A percentile compares a stretch with the other conserved stretches of the same genome.
Conservation (phyloP, 2,888 invertebrate species). For the Pachliopta kotzebuea region DNA sequence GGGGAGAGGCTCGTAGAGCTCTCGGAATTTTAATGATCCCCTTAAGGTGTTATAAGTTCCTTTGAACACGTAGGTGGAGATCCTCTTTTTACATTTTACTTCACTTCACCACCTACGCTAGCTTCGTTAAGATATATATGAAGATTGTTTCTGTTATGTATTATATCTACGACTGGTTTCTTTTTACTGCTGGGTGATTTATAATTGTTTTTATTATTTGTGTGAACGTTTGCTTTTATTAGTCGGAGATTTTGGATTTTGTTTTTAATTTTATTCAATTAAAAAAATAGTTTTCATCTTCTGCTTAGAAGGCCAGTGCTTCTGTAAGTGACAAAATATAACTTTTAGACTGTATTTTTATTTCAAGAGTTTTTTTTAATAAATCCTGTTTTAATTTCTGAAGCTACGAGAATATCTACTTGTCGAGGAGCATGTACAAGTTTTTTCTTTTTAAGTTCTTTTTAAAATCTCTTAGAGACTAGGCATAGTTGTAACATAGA, state of each 20-base stretch:
- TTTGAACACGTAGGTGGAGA: slow-evolving; percentile 3
- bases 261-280: no score
- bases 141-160: neutral
- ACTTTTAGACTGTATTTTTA: no score
- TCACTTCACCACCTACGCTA: neutral
- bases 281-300: no score
- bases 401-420: neutral
- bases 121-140: neutral
- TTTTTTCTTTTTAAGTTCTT: neutral
- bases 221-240: no score
- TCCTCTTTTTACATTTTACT: neutral
- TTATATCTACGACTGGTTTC: neutral
- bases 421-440: neutral
- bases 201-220: neutral
- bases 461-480: neutral
- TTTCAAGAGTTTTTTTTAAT: no score
- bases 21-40: slow-evolving; percentile 25
- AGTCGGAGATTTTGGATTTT: no score
- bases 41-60: slow-evolving; percentile 6
- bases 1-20: slow-evolving; percentile 6
- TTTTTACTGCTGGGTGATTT: neutral
- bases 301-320: no score
- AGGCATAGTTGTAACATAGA: no score
- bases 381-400: neutral
- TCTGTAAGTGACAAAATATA: no score